Evolutionary conservation across 2,113 vertebrate species (phyloP), one percentile per base, ranked within the genome.

Genomic region (Parus major): DNA sequence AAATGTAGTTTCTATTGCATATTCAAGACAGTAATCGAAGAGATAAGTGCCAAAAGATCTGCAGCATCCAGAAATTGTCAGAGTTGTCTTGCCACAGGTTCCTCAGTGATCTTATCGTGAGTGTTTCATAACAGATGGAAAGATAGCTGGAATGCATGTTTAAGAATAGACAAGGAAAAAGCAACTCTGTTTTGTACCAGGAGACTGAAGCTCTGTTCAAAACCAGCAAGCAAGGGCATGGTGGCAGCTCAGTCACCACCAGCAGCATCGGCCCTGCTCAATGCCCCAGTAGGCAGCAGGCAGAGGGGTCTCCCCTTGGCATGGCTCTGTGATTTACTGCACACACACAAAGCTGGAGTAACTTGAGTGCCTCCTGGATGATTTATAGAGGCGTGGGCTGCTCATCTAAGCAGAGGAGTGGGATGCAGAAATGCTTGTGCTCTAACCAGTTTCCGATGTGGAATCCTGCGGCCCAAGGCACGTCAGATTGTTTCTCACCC

Each of bases 341-440:
- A 15, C 0, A 2, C 60, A 71, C 65, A 52, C 35, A 88, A 90
- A 92, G 92, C 86, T 70, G 23, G 28, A 75, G 87, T 29, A 84
- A 66, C 81, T 36, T 0, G 12, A 71, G 73, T 64, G 88, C 53
- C 82, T 94, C 66, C 72, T 56, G 77, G 21, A 8, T 84, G 92
- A 93, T 93, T 94, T 91, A 83, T 27, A 52, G 91, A 81, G 76
- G 95, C 19, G 82, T 95, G 94, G 94, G 94, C 33, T 90, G 95
- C 86, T 96, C 92, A 60, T 86, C 94, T 75, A 17, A 81, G 88
- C 86, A 71, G 92, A 84, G 83, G 72, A 97, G 92, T 92, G 89
- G 86, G 95, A 89, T 84, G 94, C 94, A 95, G 86, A 86, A 93
- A 82, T 61, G 81, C 49, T 47, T 75, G 72, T 91, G 76, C 92